phyloP scores from a whole-genome alignment of 2,113 vertebrate species.

The Tetrax tetrax region DNA sequence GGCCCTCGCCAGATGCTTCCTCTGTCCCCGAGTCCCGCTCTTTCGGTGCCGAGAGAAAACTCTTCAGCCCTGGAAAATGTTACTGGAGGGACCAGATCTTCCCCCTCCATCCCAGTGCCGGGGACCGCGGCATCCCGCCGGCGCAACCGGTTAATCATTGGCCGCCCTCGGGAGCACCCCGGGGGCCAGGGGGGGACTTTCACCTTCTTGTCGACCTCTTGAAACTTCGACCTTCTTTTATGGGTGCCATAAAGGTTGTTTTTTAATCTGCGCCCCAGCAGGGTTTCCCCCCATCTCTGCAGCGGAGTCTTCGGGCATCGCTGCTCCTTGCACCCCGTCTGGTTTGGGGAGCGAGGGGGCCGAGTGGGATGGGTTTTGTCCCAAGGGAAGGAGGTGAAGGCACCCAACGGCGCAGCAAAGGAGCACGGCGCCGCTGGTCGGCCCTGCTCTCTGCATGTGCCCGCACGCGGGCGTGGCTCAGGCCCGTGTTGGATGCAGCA shows the following conservation, averaged over 20 bases:
- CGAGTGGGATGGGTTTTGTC: not conserved
- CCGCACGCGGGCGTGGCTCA: accelerated
- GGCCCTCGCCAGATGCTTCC: slow-evolving; percentile 36
- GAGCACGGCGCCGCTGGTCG: not conserved
- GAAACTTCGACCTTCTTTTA: slow-evolving; percentile 43
- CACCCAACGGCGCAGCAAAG: not conserved
- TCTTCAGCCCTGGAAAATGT: not conserved
- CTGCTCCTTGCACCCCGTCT: not conserved
- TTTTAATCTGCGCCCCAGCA: not conserved
- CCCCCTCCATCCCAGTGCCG: accelerated
- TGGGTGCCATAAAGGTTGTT: slow-evolving; percentile 48
- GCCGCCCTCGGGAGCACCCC: not conserved
- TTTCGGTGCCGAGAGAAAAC: not conserved
- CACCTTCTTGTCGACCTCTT: not conserved
- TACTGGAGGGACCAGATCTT: not conserved
- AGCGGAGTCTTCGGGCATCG: not conserved
- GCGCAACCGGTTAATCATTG: slow-evolving; percentile 40
- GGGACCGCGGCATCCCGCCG: accelerated
- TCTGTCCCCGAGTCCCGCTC: not conserved
- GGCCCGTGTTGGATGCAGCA: accelerated
- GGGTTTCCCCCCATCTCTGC: not conserved
- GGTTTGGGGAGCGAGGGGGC: not conserved
- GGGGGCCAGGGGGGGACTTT: not conserved
- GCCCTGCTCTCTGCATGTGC: accelerated
- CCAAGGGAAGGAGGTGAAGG: not conserved